Base-by-base conservation (phyloP, 1,140 invertebrate species). In the Drosophila melanica region DNA sequence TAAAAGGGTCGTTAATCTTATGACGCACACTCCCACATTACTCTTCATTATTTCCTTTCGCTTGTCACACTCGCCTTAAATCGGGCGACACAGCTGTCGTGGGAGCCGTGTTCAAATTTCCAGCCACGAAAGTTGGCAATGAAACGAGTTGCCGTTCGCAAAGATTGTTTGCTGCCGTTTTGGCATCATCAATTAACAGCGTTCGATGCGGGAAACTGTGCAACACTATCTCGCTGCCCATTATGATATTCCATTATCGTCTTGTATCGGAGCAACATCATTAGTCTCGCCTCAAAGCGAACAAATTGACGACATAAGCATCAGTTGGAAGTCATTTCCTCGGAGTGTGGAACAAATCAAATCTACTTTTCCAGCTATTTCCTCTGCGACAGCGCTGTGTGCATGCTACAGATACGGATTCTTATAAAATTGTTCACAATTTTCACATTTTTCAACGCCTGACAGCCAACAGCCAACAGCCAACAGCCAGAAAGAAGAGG, bases 1-100 rank as follows among this genome's bases (percentile, higher is more conserved):
- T 89, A 80, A 89, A 75, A 84, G 75, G 70, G 57, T 84, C 85
- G 72, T 89, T 84, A 90, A 90, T 90, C 79, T 89, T 75, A 48
- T 62, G 57, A 54, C 16, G 54, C 66, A 77, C 35, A 51, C 41
- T 63, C 62, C 33, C 45, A 59, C 48, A 71, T 41, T 48, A 54
- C 20, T 57, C 57, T 51, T 69, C 70, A 79, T 51, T 60, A 23
- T 71, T 74, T 74, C 54, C 70, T 39, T 57, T 59, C 45, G 41
- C 18, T 11, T 69, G 65, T 42, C 66, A 55, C 66, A 55, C 50
- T 62, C 62, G 16, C 14, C 39, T 58, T 54, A 47, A 77, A 44
- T 63, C 60, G 79, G 57, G 75, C 65, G 54, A 30, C 48, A 42
- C 55, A 67, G 51, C 50, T 54, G 48, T 55, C 60, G 39, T 48